Evolutionary conservation across 2,797 vertebrate genomes (phyloP), one percentile per base, ranked within the genome.

Genomic region (Nyctalus aviator): DNA sequence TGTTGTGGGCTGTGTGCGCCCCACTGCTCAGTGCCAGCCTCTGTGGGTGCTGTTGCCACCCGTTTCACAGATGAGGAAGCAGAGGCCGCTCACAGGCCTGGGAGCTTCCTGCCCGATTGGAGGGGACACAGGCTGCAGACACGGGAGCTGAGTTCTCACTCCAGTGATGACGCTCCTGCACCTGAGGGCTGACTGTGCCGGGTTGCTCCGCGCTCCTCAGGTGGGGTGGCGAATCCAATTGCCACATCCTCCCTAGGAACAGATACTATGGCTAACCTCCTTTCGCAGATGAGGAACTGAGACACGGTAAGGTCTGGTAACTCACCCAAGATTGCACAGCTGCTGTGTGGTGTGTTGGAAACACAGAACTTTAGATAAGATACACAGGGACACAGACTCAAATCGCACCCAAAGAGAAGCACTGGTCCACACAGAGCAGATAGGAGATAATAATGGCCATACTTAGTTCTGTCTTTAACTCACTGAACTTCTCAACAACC

Each of bases 221-320:
- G 55, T 27, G 21, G 46, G 46, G 71, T 37, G 12, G 25, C 50
- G 13, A 44, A 35, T 41, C 37, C 62, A 12, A 0, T 37, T n/a
- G 37, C 44, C n/a, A 13, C 20, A 18, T 21, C 44, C 50, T n/a
- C 32, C 69, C 9, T 21, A 13, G 73, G 37, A 89, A 79, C 8
- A 30, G 50, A n/a, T 1, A 7, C 57, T 20, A 4, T 13, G 11
- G 37, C 30, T 21, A 9, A 10, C 23, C 37, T 57, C n/a, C 1
- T 75, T 91, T 84, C 50, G 64, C n/a, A 79, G 75, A 59, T 68
- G 64, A 92, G 81, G 91, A 90, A 87, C n/a, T 3, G 72, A 68
- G 59, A 81, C 69, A 37, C 57, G 46, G 96, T 83, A 75, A 79
- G 30, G 46, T 69, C 68, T 73, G 35, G 59, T 44, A 13, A 87